Evolutionary conservation across 2,113 vertebrate species (phyloP), one percentile per base, ranked within the genome.

Genomic region (Argyrosomus japonicus): DNA sequence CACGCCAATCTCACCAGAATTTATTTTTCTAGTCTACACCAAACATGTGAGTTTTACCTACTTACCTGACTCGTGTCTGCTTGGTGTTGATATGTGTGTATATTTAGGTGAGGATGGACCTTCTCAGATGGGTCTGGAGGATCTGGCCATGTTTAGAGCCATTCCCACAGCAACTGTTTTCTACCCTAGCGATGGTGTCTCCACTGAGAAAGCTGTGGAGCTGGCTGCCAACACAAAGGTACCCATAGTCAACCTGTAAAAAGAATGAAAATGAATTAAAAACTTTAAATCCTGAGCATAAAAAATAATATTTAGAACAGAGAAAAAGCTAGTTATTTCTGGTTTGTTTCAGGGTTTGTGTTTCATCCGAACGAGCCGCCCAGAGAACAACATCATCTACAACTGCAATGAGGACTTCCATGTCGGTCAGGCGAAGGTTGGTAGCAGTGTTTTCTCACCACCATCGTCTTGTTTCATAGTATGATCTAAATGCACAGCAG

Each of bases 171-270:
- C 96, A 29, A 99, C 98, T 0, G 86, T 99, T 81, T 99, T 99
- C 84, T 99, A 98, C 88, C 97, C 97, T 1, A 97, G 98, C 0
- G 98, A 99, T 11, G 98, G 95, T 0, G 96, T 99, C 17, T 95
- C 97, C 58, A 96, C 97, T 12, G 98, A 99, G 94, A 98, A 97
- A 88, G 97, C 98, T 0, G 97, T 99, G 71, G 97, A 99, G 86
- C 93, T 99, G 51, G 96, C 97, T n/a, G 97, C 98, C 77, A 98
- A 98, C 88, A 98, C 96, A 25, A 99, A 99, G 97, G 98, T 99
- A 77, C 50, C 27, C 79, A n/a, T 0, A 43, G 4, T 74, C 23
- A 54, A 40, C 13, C 1, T 67, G 36, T 47, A 5, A 57, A 19
- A 43, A 93, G 29, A 64, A 51, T 57, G 0, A n/a, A n/a, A 2